Evolutionary conservation across 2,888 invertebrate genomes (phyloP).

Genomic region (Syrphus vitripennis): DNA sequence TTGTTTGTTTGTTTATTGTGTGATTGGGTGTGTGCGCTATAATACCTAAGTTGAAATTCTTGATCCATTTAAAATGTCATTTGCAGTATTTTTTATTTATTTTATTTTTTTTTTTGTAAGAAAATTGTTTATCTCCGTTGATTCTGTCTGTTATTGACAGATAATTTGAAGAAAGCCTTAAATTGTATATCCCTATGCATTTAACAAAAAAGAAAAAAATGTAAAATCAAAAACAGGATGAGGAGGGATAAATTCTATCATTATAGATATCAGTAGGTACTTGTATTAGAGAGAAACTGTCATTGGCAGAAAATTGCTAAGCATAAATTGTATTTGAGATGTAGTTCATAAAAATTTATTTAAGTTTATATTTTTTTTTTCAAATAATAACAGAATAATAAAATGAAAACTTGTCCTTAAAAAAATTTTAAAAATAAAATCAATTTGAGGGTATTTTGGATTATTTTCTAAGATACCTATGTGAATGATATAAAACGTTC

Average conservation of each 20-base stretch:
- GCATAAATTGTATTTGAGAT: neutral
- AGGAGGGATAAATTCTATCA: neutral
- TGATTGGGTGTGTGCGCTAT: neutral
- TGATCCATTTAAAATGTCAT: slow-evolving; percentile 54
- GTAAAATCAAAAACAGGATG: neutral
- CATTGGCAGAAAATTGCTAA: slow-evolving; percentile 1
- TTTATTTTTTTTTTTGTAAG: slow-evolving; percentile 17
- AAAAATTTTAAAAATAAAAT: neutral
- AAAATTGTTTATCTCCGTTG: neutral
- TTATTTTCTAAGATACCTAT: neutral
- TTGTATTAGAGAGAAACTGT: neutral
- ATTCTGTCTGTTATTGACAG: neutral
- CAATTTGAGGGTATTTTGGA: neutral
- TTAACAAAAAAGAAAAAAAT: too few species aligned
- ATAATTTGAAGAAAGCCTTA: slow-evolving; percentile 18
- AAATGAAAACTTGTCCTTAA: neutral
- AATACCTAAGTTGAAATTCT: neutral
- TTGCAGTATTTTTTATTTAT: slow-evolving; percentile 27
- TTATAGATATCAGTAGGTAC: neutral
- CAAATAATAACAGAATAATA: neutral
- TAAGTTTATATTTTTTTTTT: neutral
- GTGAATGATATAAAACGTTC: neutral
- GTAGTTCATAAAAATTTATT: slow-evolving; percentile 14
- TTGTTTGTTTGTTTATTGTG: neutral
- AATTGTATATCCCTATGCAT: neutral